Conservation (phyloP, 2,113 vertebrate genomes). For the Scomber scombrus region DNA sequence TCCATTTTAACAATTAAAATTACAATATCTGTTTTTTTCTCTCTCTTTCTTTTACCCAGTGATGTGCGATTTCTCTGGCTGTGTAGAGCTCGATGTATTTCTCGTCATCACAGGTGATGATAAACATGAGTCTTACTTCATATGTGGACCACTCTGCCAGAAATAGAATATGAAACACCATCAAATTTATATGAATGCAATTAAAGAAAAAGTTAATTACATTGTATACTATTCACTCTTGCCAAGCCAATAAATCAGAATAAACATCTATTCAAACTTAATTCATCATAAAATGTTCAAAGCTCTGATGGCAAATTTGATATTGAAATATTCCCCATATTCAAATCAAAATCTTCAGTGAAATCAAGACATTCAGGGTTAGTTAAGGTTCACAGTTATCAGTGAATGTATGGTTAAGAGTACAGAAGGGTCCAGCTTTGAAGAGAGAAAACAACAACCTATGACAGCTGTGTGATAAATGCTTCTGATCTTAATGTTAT, state of each 20-base stretch:
- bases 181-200: not conserved
- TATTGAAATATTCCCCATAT: too few relatives aligned
- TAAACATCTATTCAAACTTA: too few relatives aligned
- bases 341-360: too few relatives aligned
- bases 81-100: conserved; percentile 45
- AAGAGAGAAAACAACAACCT: not conserved
- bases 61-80: conserved; percentile 66
- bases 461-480: conserved; percentile 16
- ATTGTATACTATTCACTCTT: not conserved
- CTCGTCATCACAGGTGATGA: conserved; percentile 46
- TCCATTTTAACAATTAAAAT: not conserved
- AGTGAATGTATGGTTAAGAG: too few relatives aligned
- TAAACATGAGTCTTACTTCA: conserved; percentile 61
- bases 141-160: conserved; percentile 79
- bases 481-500: conserved; percentile 17
- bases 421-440: not conserved
- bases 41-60: conserved; percentile 71
- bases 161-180: not conserved
- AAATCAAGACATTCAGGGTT: not conserved
- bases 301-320: not conserved
- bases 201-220: not conserved
- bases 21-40: not conserved
- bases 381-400: not conserved
- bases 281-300: not conserved
- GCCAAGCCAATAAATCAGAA: too few relatives aligned